Percentiles rank a stretch among this genome's conserved stretches.
These are phyloP conservation scores for Loripinus fragilis DNA, from an alignment of 2,888 invertebrate species.

Conservation along the genomic window DNA sequence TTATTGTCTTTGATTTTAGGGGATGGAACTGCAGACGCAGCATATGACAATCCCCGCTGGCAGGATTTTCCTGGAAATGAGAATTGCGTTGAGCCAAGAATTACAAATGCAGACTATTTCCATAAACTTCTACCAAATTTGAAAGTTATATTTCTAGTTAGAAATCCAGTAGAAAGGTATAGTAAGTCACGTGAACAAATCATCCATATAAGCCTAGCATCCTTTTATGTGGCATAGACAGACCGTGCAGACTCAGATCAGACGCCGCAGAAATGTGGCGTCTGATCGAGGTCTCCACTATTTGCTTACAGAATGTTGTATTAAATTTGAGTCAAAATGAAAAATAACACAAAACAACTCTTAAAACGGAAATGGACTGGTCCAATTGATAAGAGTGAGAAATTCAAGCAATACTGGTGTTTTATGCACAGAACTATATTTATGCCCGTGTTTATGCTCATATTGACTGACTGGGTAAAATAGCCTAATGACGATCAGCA, in stretches of 20 bases:
- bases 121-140: not conserved
- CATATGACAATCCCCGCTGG: not conserved
- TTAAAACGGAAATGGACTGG: too few relatives aligned
- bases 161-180: constrained; percentile 12
- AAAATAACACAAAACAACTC: too few relatives aligned
- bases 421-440: not conserved
- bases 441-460: too few relatives aligned
- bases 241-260: too few relatives aligned
- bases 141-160: not conserved
- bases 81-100: not conserved
- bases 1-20: not conserved
- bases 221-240: too few relatives aligned
- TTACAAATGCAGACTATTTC: not conserved
- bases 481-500: too few relatives aligned
- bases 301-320: too few relatives aligned
- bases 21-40: not conserved
- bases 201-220: not conserved
- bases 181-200: not conserved
- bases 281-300: too few relatives aligned
- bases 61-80: constrained; percentile 1
- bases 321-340: too few relatives aligned
- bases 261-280: too few relatives aligned
- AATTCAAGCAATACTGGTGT: not conserved
- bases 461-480: too few relatives aligned
- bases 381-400: too few relatives aligned